Percentiles rank a stretch among this genome's conserved stretches.
These are phyloP conservation scores for Phataginus tricuspis DNA, from an alignment of 2,797 vertebrate genomes.

Conservation along the genomic window DNA sequence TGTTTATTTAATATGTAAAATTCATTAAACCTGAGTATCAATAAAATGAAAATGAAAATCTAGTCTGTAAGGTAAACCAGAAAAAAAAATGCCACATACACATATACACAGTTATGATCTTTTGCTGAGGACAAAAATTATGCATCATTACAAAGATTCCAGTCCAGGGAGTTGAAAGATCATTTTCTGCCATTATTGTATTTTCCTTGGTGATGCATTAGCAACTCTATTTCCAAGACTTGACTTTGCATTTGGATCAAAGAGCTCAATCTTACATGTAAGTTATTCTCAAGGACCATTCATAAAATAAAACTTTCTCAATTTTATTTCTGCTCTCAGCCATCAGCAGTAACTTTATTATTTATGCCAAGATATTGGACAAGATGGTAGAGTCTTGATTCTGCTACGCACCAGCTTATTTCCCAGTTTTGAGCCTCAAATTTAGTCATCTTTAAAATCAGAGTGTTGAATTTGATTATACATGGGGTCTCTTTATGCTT, in stretches of 20 bases:
- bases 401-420: neutral
- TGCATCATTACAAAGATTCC: neutral
- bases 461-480: neutral
- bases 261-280: neutral
- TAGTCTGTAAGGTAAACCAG: neutral
- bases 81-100: neutral
- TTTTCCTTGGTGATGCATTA: neutral
- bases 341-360: neutral
- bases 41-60: slow-evolving; percentile 44
- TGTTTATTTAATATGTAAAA: neutral
- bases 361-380: neutral
- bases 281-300: neutral
- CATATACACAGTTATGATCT: neutral
- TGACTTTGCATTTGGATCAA: neutral
- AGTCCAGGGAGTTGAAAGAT: neutral
- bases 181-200: neutral
- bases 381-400: neutral
- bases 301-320: neutral
- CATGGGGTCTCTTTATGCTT: neutral
- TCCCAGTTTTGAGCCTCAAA: neutral
- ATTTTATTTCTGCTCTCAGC: neutral
- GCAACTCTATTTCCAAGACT: slow-evolving; percentile 8
- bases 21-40: neutral
- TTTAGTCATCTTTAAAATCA: neutral
- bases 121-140: neutral